Base-by-base conservation (phyloP, 2,113 vertebrate species). In the Hydrochoerus hydrochaeris region DNA sequence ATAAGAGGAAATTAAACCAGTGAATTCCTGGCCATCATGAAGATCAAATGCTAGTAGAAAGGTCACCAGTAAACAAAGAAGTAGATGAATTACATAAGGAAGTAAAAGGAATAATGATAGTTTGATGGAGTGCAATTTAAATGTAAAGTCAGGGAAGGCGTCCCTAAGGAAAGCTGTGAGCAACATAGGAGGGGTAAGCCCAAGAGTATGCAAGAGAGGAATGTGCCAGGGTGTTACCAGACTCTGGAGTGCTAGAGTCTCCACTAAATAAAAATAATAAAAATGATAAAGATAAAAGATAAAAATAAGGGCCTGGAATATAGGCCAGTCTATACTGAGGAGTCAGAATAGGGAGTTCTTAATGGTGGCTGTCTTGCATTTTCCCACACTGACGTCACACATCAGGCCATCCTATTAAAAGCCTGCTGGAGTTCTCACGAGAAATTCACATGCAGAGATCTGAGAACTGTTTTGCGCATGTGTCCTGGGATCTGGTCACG, bases 31-130 rank as follows among this genome's bases (percentile, higher is more conserved):
- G 44, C 7, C 52, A 73, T 57, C 8, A 11, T 82, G 24, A 49
- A 71, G 7, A 86, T 86, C 94, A 71, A 90, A 78, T 87, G 85
- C 60, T 92, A 85, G 71, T 78, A 22, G 62, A 46, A 71, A 91
- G 4, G 5, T 14, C 93, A 28, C 10, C 52, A 91, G 54, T 71
- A 78, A 38, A 71, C 32, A 62, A 58, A 81, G 24, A 81, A 73
- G 0, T 71, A 78, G 58, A 85, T 67, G 49, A 2, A 20, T 7
- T 38, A 54, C 62, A 54, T 46, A 73, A 88, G 44, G 85, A 90
- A 35, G 14, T 73, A 19, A 86, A 81, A 17, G 81, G 63, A 17
- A 84, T 58, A n/a, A 35, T 73, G 78, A 87, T 57, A 32, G 9
- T 16, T 57, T 24, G 41, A 82, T 83, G 26, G 12, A 32, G 7